Base-by-base conservation (phyloP, 2,113 vertebrate genomes). In the Forbesichthys agassizii region DNA sequence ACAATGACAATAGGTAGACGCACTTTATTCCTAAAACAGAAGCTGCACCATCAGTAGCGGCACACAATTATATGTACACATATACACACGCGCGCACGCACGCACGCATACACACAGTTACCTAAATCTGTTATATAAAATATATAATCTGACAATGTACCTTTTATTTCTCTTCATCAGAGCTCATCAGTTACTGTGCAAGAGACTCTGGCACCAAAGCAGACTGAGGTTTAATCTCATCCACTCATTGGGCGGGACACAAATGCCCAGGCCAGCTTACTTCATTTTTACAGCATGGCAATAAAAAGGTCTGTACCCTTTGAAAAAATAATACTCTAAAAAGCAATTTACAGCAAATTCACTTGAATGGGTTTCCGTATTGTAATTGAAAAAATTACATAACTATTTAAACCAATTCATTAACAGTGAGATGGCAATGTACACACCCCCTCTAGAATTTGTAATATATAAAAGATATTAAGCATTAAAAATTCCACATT, bases 401-500 rank as follows among this genome's bases (percentile, higher is more conserved):
- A 59, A 97, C 94, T 94, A 95, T 95, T 95, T 94, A 95, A 95
- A 97, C 93, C 96, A 94, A 95, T 95, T 97, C 94, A 94, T 97
- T 98, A 97, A 95, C 96, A 97, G 95, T 94, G 95, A 95, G 95
- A 98, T 97, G 96, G 94, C 92, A 85, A 92, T 93, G 93, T 95
- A 96, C 95, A 96, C 94, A 96, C 94, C 95, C 94, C 95, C 96
- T 95, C 96, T 94, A 94, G 94, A 95, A 95, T 95, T 94, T 96
- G 94, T 89, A 90, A 90, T 92, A 96, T 97, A 97, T 96, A 98
- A 97, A 98, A 98, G 95, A 96, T 95, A 95, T 97, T 98, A 98
- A 96, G 96, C 98, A 96, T 97, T 97, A 97, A 96, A 98, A 98
- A 98, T 96, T 96, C 95, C 96, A 98, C 96, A 97, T 98, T 98